These are phyloP conservation scores for Todiramphus chloris DNA, from an alignment of 2,113 vertebrate genomes.

Conservation along the genomic window DNA sequence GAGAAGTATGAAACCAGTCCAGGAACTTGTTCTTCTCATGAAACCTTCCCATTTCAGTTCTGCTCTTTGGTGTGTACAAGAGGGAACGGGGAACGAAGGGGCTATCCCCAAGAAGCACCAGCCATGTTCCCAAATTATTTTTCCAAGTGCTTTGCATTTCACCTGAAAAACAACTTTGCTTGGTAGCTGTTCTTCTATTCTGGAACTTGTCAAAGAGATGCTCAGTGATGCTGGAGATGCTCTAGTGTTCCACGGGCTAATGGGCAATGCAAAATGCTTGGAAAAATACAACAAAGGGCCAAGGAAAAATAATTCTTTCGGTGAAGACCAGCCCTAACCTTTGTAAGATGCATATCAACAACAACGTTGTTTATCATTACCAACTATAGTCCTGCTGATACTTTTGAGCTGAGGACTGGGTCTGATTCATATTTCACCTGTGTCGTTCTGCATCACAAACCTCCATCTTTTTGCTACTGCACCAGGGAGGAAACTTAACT, in stretches of 20 bases:
- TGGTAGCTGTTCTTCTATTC: constrained; percentile 30
- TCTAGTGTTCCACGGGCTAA: background rate
- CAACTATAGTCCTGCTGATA: background rate
- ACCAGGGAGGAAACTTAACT: background rate
- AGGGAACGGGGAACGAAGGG: background rate
- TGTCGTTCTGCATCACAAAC: background rate
- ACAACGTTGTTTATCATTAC: background rate
- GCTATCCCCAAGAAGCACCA: constrained; percentile 12
- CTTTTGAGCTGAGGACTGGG: background rate
- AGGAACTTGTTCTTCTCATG: background rate
- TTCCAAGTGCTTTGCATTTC: constrained; percentile 32
- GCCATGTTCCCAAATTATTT: constrained; percentile 43
- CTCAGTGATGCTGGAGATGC: constrained; percentile 7
- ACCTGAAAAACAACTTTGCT: background rate
- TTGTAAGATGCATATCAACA: background rate
- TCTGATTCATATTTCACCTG: background rate
- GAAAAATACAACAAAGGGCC: background rate
- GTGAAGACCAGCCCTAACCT: background rate
- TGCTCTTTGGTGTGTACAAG: background rate
- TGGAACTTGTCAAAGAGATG: constrained; percentile 41
- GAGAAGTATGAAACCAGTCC: background rate
- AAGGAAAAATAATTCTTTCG: background rate
- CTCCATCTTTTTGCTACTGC: background rate
- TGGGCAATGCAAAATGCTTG: background rate
- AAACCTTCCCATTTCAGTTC: background rate